phyloP scores from a whole-genome alignment of 2,113 vertebrate genomes.

The Nannobrachium achirus region DNA sequence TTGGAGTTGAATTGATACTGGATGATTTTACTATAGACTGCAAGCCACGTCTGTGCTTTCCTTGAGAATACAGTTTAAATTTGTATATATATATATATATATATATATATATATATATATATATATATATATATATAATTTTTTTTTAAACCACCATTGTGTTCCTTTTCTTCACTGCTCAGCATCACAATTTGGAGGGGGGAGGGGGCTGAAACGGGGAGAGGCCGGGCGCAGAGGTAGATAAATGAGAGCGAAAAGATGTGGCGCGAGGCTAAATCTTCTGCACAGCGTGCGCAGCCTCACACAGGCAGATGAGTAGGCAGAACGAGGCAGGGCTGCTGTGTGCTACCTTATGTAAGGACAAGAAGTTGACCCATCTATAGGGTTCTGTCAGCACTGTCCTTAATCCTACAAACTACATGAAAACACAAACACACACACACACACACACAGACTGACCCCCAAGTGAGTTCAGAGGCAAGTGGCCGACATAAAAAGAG shows the following conservation, averaged over 20 bases:
- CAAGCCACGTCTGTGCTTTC: too few species aligned
- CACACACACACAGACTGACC: constrained; percentile 14
- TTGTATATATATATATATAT: too few species aligned
- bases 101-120: too few species aligned
- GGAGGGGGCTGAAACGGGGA: neutral
- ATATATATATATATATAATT: too few species aligned
- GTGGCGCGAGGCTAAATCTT: constrained; percentile 24
- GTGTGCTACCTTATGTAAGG: constrained; percentile 46
- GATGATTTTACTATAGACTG: too few species aligned
- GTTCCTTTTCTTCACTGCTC: too few species aligned
- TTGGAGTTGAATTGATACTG: neutral
- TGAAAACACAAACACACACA: constrained; percentile 20
- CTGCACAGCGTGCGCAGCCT: constrained; percentile 11
- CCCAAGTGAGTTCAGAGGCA: constrained; percentile 6
- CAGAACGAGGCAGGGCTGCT: constrained; percentile 41
- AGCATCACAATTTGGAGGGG: neutral
- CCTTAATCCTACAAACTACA: constrained; percentile 53
- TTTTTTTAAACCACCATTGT: too few species aligned
- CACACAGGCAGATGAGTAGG: constrained; percentile 21
- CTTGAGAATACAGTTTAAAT: too few species aligned
- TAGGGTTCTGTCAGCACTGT: constrained; percentile 30
- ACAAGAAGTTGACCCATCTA: constrained; percentile 40
- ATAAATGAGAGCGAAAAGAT: constrained; percentile 15
- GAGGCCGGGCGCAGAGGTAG: constrained; percentile 3
- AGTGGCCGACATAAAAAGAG: neutral